phyloP scores from a whole-genome alignment of 2,797 vertebrate species.

The Lepilemur ruficaudatus region DNA sequence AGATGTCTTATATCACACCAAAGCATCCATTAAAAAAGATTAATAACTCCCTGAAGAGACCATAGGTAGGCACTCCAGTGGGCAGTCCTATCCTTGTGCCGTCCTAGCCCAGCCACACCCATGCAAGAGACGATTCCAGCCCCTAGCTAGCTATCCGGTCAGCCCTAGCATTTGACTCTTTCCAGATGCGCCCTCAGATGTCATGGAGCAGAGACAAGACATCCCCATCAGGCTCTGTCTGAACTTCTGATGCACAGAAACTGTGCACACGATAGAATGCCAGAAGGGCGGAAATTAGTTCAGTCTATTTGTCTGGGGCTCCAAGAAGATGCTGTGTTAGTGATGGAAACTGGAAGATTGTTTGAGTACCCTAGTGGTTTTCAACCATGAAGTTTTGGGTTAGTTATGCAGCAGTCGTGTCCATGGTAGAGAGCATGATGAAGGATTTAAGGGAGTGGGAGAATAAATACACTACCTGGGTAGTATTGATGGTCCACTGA shows the following conservation, averaged over 20 bases:
- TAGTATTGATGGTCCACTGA: background rate
- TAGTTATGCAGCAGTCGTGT: background rate
- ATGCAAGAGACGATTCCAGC: background rate
- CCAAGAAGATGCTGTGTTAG: too few relatives aligned
- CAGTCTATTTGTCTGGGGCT: too few relatives aligned
- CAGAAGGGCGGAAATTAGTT: too few relatives aligned
- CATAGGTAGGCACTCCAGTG: too few relatives aligned
- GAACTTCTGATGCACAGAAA: background rate
- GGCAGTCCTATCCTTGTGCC: background rate
- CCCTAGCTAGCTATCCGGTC: background rate
- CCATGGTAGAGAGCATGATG: background rate
- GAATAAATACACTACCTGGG: background rate
- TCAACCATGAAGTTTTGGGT: background rate
- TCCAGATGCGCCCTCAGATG: background rate
- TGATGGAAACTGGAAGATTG: background rate
- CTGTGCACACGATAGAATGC: background rate
- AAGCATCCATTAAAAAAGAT: background rate
- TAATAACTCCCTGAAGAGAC: background rate
- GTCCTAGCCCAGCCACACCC: background rate
- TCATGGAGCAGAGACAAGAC: background rate
- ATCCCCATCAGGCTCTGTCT: background rate
- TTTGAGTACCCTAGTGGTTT: background rate
- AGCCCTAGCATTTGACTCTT: background rate
- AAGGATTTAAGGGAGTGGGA: background rate
- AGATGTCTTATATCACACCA: background rate